Conservation (phyloP, 1,140 invertebrate genomes). For the Geopemphigus sp. region DNA sequence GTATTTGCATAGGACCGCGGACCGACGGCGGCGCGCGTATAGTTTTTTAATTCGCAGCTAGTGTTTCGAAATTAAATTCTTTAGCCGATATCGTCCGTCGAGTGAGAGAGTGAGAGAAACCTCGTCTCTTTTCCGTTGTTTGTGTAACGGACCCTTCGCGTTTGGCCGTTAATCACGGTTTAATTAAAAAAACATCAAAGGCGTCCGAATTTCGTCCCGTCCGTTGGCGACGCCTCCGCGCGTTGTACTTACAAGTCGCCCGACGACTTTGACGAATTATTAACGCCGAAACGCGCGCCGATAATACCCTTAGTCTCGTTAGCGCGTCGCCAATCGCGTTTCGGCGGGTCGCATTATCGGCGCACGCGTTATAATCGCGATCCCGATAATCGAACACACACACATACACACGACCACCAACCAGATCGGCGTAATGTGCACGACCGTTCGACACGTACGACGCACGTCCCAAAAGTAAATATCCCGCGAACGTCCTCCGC, state of each 20-base stretch:
- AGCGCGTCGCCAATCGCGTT: background rate
- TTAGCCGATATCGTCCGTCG: too few species aligned
- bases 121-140: background rate
- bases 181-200: conserved; percentile 48
- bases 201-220: background rate
- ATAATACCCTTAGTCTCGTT: too few species aligned
- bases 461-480: too few species aligned
- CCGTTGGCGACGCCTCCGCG: conserved; percentile 24
- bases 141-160: conserved; percentile 34
- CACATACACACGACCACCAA: background rate
- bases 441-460: background rate
- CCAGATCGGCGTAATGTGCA: background rate
- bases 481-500: too few species aligned
- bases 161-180: conserved; percentile 43
- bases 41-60: conserved; percentile 28
- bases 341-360: background rate
- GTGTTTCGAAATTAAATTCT: conserved; percentile 40
- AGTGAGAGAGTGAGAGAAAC: too few species aligned
- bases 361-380: background rate
- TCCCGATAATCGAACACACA: background rate
- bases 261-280: conserved; percentile 35
- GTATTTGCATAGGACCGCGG: conserved; percentile 35
- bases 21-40: background rate
- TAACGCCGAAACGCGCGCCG: conserved; percentile 11
- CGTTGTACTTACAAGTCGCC: conserved; percentile 21